These are phyloP conservation scores for Drosophila recens DNA, from an alignment of 2,888 invertebrate species.

Conservation along the genomic window DNA sequence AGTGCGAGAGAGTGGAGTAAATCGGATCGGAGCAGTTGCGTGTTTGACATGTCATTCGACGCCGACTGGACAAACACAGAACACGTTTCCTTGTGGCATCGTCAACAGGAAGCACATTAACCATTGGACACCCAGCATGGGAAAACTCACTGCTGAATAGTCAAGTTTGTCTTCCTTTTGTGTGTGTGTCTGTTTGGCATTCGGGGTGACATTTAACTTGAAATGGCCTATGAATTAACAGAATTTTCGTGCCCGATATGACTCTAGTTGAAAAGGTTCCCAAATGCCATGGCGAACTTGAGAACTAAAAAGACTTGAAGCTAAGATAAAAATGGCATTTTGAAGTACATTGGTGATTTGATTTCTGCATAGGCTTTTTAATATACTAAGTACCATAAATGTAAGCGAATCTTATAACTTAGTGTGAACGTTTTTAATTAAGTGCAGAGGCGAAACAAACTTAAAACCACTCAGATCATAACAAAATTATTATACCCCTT, in stretches of 20 bases:
- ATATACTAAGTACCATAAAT: not conserved
- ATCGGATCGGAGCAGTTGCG: slow-evolving; percentile 59
- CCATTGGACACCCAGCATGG: slow-evolving; percentile 42
- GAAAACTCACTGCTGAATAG: slow-evolving; percentile 34
- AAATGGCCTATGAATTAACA: slow-evolving; percentile 57
- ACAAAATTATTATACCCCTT: not conserved
- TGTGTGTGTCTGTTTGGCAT: slow-evolving; percentile 4
- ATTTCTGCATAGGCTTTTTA: not conserved
- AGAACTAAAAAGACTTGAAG: not conserved
- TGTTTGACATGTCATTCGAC: slow-evolving; percentile 75
- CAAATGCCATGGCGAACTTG: not conserved
- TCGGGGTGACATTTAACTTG: slow-evolving; percentile 54
- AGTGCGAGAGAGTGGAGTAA: slow-evolving; percentile 20
- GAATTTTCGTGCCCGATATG: slow-evolving; percentile 38
- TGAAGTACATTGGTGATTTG: not conserved
- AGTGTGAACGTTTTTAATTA: not conserved
- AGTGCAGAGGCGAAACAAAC: no score
- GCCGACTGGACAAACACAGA: slow-evolving; percentile 56
- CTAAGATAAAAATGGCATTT: not conserved
- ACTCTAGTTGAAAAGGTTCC: slow-evolving; percentile 28
- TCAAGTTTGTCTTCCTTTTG: slow-evolving; percentile 27
- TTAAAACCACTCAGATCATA: not conserved
- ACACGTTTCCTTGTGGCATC: slow-evolving; percentile 51
- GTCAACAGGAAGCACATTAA: slow-evolving; percentile 79
- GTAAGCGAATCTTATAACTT: not conserved